Conservation (phyloP, 1,140 invertebrate species). For the Cryptotermes secundus region DNA sequence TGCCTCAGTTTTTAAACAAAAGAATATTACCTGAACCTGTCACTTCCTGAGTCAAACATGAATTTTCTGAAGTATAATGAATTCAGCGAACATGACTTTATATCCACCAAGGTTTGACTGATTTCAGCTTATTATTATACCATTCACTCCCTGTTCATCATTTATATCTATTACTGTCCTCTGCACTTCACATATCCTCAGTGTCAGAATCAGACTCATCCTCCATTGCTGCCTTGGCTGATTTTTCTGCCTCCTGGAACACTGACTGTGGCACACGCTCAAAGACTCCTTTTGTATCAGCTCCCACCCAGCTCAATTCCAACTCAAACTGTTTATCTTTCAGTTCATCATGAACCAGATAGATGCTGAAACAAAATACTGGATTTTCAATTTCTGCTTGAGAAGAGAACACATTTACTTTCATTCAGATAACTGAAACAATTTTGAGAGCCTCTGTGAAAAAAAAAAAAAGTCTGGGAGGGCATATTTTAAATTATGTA, state of each 20-base stretch:
- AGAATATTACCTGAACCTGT: no score
- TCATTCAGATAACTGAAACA: conserved; percentile 64
- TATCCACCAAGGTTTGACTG: no score
- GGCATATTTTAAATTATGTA: no score
- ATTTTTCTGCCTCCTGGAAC: conserved; percentile 71
- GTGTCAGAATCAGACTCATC: conserved; percentile 83
- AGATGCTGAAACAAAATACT: conserved; percentile 69
- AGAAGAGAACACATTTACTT: conserved; percentile 46
- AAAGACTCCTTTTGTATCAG: conserved; percentile 74
- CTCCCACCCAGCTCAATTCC: conserved; percentile 95
- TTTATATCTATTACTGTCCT: no score
- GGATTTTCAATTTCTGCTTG: conserved; percentile 12
- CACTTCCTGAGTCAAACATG: no score
- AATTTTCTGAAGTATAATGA: no score
- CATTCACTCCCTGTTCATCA: no score
- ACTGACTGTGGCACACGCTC: conserved; percentile 66
- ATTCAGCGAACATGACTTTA: no score
- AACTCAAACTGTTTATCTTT: conserved; percentile 98
- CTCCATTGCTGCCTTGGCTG: conserved; percentile 78
- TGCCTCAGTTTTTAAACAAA: no score
- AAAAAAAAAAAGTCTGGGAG: no score
- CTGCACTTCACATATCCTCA: conserved; percentile 61
- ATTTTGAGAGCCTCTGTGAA: background rate
- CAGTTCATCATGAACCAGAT: conserved; percentile 95
- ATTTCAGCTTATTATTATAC: no score